Base-by-base conservation (phyloP, 2,797 vertebrate genomes). In the Lophotriccus pileatus region DNA sequence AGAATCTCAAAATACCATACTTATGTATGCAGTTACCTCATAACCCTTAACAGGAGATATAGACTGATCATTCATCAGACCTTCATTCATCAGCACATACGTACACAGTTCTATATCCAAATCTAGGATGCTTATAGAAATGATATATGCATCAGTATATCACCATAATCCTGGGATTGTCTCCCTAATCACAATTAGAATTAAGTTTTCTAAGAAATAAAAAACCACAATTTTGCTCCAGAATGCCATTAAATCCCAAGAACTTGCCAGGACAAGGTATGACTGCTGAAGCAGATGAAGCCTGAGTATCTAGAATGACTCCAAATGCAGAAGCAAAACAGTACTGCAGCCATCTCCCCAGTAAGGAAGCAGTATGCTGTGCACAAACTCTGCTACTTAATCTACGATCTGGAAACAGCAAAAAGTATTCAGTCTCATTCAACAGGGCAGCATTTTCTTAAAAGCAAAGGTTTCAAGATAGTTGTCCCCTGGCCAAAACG, bases 111-210 rank as follows among this genome's bases (percentile, higher is more conserved):
- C 52, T 46, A n/a, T 7, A 81, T 14, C 10, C 64, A 67, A 32
- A 66, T 44, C 44, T n/a, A 53, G 22, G 10, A 44, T 9, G n/a
- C 67, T 60, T 56, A 78, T 14, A 74, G 41, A 81, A 88, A 84
- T 34, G 0, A 83, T 13, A 80, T 0, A 18, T 1, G 4, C 11
- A 44, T 34, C 4, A 25, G 22, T 12, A 13, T 46, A 73, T 19
- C 72, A n/a, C 17, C 43, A 58, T 13, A 66, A 82, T 14, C 10
- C 28, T 23, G 37, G 25, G 23, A 56, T 36, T 64, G 49, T n/a
- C 66, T 72, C 47, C 37, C 32, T 22, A 72, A 68, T 8, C 1
- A 5, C 7, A 66, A 53, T 39, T 21, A 77, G 41, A 43, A 66
- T 80, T 81, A 49, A 11, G 5, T 62, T 91, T 76, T 79, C 34